Evolutionary conservation across 2,797 vertebrate genomes (phyloP).

Genomic region (Mus caroli): DNA sequence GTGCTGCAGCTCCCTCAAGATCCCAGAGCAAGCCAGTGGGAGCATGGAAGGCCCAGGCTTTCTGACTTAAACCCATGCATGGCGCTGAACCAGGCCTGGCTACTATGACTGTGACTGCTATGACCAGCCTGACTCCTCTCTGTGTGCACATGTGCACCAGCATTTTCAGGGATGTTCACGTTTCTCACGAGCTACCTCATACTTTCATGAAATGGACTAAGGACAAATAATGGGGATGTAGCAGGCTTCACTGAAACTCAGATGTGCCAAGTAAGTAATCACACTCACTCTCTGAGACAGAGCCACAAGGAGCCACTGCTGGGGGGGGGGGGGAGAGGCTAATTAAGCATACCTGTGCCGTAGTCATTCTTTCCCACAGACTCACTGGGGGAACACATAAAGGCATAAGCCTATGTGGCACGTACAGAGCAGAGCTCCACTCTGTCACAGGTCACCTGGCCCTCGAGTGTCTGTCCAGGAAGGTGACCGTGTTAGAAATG

Average conservation of each 20-base stretch:
- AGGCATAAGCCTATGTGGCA: neutral
- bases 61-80: neutral
- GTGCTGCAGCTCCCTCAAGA: neutral
- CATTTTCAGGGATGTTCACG: neutral
- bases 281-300: neutral
- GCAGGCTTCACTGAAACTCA: neutral
- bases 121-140: neutral
- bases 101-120: neutral
- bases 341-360: neutral
- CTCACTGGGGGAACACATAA: neutral
- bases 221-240: neutral
- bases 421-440: neutral
- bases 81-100: neutral
- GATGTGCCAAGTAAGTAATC: neutral
- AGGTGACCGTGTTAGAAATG: neutral
- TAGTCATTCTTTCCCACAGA: neutral
- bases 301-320: constrained; percentile 44
- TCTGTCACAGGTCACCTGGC: neutral
- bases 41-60: neutral
- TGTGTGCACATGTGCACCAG: neutral
- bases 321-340: neutral
- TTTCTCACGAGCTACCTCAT: neutral
- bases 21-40: neutral
- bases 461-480: neutral
- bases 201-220: neutral